A percentile compares a stretch with the other conserved stretches of the same genome.
These are phyloP conservation scores for Gymnopithys bicolor DNA, from an alignment of 2,797 vertebrate genomes.

Conservation along the genomic window DNA sequence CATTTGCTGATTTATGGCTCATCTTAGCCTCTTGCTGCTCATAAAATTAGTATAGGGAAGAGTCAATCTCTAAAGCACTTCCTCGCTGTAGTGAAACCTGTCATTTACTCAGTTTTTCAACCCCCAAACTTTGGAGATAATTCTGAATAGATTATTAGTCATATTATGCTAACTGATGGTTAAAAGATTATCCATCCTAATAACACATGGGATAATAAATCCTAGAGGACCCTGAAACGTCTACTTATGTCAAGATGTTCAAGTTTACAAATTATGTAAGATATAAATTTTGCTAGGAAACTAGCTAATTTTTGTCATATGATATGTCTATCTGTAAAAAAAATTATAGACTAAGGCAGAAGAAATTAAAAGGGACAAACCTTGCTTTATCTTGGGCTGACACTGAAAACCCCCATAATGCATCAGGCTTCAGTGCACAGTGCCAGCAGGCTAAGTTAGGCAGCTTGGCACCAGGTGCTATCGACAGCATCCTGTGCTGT, in stretches of 20 bases:
- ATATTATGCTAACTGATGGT: not conserved
- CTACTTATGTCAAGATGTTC: not conserved
- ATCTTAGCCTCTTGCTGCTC: not conserved
- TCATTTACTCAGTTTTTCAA: not conserved
- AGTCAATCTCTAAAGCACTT: not conserved
- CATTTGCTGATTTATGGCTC: not conserved
- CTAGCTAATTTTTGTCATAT: not conserved
- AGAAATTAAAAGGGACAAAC: not conserved
- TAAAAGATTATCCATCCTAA: not conserved
- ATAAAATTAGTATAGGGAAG: not conserved
- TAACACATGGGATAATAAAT: not conserved
- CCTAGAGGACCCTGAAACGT: not conserved
- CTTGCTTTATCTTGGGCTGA: not conserved
- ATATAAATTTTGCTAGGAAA: not conserved
- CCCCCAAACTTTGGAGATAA: not conserved
- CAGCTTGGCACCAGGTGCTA: not conserved
- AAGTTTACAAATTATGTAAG: not conserved
- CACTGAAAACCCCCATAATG: not conserved
- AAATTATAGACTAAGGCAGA: not conserved
- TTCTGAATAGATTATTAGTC: not conserved
- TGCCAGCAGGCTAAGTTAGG: not conserved
- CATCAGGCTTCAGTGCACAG: not conserved
- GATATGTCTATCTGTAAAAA: not conserved
- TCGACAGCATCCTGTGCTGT: accelerated
- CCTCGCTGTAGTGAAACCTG: not conserved